Evolutionary conservation across 2,888 invertebrate genomes (phyloP).

Genomic region (Hemithea aestivaria): DNA sequence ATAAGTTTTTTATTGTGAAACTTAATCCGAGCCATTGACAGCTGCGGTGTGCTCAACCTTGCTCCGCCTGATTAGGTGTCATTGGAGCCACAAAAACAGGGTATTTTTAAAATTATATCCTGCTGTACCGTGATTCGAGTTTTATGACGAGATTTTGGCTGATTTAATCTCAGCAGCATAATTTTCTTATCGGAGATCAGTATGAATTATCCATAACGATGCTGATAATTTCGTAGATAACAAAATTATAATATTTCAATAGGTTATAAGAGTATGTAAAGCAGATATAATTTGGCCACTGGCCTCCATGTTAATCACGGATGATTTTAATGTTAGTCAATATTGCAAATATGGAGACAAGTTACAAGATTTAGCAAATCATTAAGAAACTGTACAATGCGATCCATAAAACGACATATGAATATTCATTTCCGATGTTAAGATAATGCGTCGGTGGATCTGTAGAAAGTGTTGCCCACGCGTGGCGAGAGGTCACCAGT

Average conservation of each 20-base stretch:
- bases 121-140: conserved; percentile 1
- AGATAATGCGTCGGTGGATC: conserved; percentile 41
- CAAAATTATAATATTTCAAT: no score
- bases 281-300: no score
- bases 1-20: conserved; percentile 48
- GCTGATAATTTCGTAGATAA: no score
- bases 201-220: no score
- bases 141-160: conserved; percentile 1
- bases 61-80: conserved; percentile 24
- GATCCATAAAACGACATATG: conserved; percentile 21
- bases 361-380: not conserved
- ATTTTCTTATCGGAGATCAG: no score
- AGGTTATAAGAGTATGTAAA: no score
- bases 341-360: no score
- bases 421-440: conserved; percentile 29
- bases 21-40: conserved; percentile 48
- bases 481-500: conserved; percentile 70
- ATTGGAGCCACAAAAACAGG: conserved; percentile 14
- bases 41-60: conserved; percentile 46
- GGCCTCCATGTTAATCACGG: no score
- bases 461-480: conserved; percentile 67
- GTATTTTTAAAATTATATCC: conserved; percentile 9
- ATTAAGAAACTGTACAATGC: conserved; percentile 20
- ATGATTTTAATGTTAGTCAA: not conserved
- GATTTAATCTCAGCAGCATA: conserved; percentile 1